Evolutionary conservation across 2,113 vertebrate genomes (phyloP).

Genomic region (Xyrauchen texanus): DNA sequence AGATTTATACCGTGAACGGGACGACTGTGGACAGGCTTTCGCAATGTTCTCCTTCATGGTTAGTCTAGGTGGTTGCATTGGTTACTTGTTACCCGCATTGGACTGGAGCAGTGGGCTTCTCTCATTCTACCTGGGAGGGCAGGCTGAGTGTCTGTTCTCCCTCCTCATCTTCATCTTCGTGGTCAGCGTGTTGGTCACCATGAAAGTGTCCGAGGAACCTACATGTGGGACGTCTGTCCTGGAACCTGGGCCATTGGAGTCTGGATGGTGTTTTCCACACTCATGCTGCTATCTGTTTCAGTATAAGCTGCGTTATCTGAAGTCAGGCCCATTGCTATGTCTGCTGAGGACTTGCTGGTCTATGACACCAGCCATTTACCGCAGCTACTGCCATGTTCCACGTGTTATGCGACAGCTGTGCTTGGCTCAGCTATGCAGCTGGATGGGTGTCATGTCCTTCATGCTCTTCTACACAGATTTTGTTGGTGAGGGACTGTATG

Average conservation of each 20-base stretch:
- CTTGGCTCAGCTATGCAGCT: conserved; percentile 78
- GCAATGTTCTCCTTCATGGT: conserved; percentile 82
- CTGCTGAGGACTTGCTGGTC: conserved; percentile 74
- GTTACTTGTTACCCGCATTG: conserved; percentile 74
- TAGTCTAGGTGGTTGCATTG: conserved; percentile 78
- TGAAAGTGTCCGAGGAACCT: conserved; percentile 74
- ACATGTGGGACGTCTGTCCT: neutral
- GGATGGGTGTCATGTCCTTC: conserved; percentile 81
- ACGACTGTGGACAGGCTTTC: conserved; percentile 76
- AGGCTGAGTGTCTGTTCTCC: conserved; percentile 77
- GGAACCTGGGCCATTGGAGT: conserved; percentile 51
- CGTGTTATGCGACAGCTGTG: conserved; percentile 76
- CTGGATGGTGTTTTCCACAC: conserved; percentile 53
- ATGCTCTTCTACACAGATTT: conserved; percentile 84
- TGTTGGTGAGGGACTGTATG: conserved; percentile 77
- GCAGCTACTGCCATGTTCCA: conserved; percentile 77
- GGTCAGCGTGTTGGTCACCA: conserved; percentile 75
- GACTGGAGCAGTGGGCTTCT: conserved; percentile 76
- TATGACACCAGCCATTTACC: conserved; percentile 76
- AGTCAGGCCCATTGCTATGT: conserved; percentile 70
- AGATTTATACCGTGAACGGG: conserved; percentile 73
- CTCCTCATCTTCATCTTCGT: conserved; percentile 77
- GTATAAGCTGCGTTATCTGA: conserved; percentile 67
- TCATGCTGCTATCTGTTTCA: conserved; percentile 68
- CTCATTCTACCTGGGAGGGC: conserved; percentile 72